Percentiles rank a stretch among this genome's conserved stretches.
phyloP scores from a whole-genome alignment of 2,888 invertebrate species.

The Molanna angustata region DNA sequence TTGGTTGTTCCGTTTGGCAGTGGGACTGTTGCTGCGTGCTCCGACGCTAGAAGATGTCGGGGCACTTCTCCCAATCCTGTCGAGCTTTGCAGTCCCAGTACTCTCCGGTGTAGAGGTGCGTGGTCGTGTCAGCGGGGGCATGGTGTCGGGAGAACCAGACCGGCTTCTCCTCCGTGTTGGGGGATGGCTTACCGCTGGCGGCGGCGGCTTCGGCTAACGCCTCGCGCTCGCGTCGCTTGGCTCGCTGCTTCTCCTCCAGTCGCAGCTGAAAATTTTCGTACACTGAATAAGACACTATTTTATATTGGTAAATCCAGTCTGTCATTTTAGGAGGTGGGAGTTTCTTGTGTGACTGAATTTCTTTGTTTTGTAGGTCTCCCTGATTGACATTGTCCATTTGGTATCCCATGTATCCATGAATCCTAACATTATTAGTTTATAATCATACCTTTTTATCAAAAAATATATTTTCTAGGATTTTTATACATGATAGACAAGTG shows the following conservation, averaged over 20 bases:
- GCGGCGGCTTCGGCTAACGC: constrained; percentile 72
- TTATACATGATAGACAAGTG: no score
- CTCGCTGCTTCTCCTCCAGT: constrained; percentile 95
- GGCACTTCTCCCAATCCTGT: constrained; percentile 88
- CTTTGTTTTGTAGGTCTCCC: no score
- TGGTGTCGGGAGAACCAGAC: constrained; percentile 87
- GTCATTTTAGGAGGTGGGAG: no score
- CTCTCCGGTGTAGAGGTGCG: constrained; percentile 79
- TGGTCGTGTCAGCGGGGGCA: constrained; percentile 66
- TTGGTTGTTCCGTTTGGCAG: no score
- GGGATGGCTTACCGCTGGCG: constrained; percentile 50
- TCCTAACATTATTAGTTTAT: no score
- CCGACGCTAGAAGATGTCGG: constrained; percentile 73
- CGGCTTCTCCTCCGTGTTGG: constrained; percentile 71
- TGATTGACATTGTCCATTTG: no score
- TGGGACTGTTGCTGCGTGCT: background rate
- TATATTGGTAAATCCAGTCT: no score
- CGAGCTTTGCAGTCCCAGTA: constrained; percentile 93
- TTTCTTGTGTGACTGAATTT: no score
- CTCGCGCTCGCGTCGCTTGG: constrained; percentile 74
- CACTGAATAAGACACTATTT: no score
- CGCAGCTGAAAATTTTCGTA: constrained; percentile 45
- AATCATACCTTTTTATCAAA: no score
- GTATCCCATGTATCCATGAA: no score
- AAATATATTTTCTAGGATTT: no score